phyloP scores from a whole-genome alignment of 2,113 vertebrate genomes.

The Oenanthe melanoleuca region DNA sequence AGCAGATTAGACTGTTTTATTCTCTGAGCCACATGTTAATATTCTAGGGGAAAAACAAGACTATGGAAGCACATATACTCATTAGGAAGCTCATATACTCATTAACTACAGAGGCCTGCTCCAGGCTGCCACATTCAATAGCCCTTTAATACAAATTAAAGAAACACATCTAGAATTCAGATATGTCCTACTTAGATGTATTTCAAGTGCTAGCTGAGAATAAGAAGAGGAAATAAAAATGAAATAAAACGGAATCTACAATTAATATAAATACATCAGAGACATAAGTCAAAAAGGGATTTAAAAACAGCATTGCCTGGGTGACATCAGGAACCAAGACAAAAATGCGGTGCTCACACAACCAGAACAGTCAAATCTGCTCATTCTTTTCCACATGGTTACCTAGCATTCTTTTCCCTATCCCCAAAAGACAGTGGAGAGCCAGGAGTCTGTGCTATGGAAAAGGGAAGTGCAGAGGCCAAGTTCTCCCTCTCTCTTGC shows the following conservation, averaged over 20 bases:
- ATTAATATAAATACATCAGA: background rate
- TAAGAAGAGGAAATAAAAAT: background rate
- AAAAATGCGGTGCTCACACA: background rate
- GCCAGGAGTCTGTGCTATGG: background rate
- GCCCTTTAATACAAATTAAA: background rate
- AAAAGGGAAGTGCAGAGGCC: background rate
- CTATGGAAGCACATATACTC: background rate
- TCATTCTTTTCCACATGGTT: background rate
- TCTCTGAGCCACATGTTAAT: background rate
- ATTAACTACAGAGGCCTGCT: background rate
- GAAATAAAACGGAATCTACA: background rate
- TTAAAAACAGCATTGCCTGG: background rate
- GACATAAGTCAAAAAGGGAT: background rate
- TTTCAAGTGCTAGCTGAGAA: background rate
- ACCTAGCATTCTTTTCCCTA: background rate
- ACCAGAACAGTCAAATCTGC: slow-evolving; percentile 37
- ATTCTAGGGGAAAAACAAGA: background rate
- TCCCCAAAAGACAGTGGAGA: background rate
- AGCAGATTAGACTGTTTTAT: background rate
- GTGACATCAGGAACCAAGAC: background rate
- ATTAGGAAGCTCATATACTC: background rate
- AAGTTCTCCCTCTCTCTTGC: background rate
- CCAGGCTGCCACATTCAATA: background rate
- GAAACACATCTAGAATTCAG: slow-evolving; percentile 14
- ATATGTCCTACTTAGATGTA: background rate